phyloP scores from a whole-genome alignment of 2,888 invertebrate species.

The Auanema sp. region DNA sequence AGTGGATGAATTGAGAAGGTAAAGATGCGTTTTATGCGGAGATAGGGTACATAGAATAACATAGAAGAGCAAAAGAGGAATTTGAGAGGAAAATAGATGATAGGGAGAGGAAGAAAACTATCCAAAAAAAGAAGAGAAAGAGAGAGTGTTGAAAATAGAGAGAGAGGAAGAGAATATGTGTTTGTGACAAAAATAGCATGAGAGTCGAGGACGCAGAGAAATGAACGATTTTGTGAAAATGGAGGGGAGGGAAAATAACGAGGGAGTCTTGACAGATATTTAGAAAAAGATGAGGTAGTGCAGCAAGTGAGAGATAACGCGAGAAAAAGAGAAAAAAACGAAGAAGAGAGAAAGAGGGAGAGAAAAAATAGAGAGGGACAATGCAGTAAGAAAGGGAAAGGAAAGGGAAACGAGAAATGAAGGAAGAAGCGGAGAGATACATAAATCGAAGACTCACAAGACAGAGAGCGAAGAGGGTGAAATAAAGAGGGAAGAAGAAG shows the following conservation, averaged over 20 bases:
- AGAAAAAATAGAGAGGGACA: slow-evolving; percentile 2
- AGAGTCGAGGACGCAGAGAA: not conserved
- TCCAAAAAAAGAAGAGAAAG: too few relatives aligned
- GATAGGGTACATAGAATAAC: too few relatives aligned
- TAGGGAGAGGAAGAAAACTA: too few relatives aligned
- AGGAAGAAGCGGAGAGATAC: not conserved
- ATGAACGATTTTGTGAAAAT: slow-evolving; percentile 2
- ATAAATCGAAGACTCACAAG: slow-evolving; percentile 8
- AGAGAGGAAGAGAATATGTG: too few relatives aligned
- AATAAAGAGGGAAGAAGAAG: slow-evolving; percentile 11
- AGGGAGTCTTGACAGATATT: not conserved
- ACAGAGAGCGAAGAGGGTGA: slow-evolving; percentile 2
- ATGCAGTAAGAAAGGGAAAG: not conserved
- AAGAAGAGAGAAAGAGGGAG: not conserved
- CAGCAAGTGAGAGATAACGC: not conserved
- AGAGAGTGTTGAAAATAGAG: too few relatives aligned
- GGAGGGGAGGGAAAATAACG: not conserved
- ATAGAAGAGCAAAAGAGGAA: too few relatives aligned
- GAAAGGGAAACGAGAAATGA: not conserved
- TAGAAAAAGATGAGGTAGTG: slow-evolving; percentile 4
- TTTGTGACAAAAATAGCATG: not conserved
- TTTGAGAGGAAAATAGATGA: too few relatives aligned
- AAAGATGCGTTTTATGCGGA: too few relatives aligned
- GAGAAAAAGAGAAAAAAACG: too few relatives aligned
- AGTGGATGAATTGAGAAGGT: too few relatives aligned